Conservation (phyloP, 2,797 vertebrate genomes). For the Chloroceryle amazona region DNA sequence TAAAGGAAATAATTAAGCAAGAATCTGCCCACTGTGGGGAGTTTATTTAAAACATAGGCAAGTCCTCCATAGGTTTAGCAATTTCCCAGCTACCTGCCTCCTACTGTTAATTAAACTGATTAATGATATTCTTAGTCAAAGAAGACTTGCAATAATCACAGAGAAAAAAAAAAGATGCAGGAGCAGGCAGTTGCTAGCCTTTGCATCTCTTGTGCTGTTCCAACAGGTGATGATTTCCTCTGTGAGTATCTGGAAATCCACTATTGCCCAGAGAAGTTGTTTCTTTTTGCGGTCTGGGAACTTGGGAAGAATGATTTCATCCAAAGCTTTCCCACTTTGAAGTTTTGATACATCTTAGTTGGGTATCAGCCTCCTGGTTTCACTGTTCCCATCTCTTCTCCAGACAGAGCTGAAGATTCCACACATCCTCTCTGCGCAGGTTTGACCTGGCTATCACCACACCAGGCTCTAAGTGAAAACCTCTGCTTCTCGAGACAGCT, state of each 20-base stretch:
- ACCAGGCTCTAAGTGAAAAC: neutral
- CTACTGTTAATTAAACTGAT: neutral
- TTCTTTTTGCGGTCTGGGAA: neutral
- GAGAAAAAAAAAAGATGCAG: neutral
- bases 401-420: neutral
- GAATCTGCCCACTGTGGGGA: neutral
- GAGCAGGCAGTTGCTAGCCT: neutral
- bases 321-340: neutral
- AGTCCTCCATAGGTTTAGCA: neutral
- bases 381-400: neutral
- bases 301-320: neutral
- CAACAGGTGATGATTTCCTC: neutral
- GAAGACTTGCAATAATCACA: neutral
- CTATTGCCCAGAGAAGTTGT: neutral
- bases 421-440: rapidly evolving
- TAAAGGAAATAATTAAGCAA: neutral
- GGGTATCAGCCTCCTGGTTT: neutral
- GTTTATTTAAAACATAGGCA: neutral
- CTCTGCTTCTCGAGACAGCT: neutral
- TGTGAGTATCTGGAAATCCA: neutral
- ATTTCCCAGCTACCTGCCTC: neutral
- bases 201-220: neutral
- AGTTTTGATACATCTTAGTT: neutral
- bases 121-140: neutral
- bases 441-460: rapidly evolving